Evolutionary conservation across 2,888 invertebrate species (phyloP).

Genomic region (Graphium colonna): DNA sequence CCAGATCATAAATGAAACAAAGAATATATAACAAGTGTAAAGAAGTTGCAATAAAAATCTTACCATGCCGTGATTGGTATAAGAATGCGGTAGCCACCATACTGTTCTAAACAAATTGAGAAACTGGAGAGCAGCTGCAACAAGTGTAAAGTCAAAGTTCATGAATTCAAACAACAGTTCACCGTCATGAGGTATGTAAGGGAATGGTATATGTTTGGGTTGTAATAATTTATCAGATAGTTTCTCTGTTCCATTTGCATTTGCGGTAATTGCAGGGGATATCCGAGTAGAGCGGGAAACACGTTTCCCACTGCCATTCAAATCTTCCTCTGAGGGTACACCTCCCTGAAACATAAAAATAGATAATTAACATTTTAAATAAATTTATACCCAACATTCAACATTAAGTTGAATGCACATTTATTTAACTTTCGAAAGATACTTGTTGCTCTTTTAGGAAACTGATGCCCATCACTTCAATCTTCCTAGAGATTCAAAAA

Average conservation of each 20-base stretch:
- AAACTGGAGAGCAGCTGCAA: conserved; percentile 92
- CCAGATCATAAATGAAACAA: too few species aligned
- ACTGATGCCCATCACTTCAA: too few species aligned
- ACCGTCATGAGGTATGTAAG: conserved; percentile 87
- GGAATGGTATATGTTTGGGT: conserved; percentile 91
- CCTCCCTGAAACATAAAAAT: conserved; percentile 36
- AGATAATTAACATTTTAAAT: conserved; percentile 1
- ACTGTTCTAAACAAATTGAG: conserved; percentile 96
- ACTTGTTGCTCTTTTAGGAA: too few species aligned
- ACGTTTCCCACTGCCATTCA: conserved; percentile 52
- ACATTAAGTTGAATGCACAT: not conserved
- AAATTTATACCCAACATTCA: not conserved
- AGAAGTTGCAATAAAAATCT: too few species aligned
- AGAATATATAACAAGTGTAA: too few species aligned
- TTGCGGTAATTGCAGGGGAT: conserved; percentile 30
- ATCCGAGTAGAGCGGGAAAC: conserved; percentile 43
- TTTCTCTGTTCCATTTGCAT: conserved; percentile 44
- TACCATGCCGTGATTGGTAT: conserved; percentile 93
- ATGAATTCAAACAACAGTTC: conserved; percentile 92
- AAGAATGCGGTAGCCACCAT: conserved; percentile 98
- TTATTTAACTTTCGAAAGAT: too few species aligned
- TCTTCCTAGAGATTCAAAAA: too few species aligned
- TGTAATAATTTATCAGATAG: conserved; percentile 68
- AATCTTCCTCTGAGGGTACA: conserved; percentile 51
- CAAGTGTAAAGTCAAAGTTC: conserved; percentile 88